Conservation (phyloP, 2,113 vertebrate genomes). For the Vombatus ursinus region DNA sequence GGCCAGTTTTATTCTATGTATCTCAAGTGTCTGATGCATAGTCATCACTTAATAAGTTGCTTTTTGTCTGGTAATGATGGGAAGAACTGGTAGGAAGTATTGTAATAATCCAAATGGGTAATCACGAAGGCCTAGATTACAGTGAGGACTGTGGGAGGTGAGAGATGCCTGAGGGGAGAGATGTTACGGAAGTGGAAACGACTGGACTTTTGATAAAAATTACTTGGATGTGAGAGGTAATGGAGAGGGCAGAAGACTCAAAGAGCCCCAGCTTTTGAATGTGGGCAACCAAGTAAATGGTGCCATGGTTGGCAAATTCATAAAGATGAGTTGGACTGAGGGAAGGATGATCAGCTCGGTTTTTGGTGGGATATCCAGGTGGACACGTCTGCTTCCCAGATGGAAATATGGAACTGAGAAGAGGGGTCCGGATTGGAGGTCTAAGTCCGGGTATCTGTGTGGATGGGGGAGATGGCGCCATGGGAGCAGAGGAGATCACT, state of each 20-base stretch:
- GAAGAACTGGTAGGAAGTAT: not conserved
- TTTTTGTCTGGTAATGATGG: not conserved
- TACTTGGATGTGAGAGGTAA: not conserved
- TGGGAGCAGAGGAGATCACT: not conserved
- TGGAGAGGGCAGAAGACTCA: not conserved
- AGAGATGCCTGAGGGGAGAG: not conserved
- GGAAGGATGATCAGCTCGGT: not conserved
- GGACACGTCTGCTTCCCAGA: not conserved
- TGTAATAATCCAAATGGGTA: not conserved
- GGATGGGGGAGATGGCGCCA: accelerated
- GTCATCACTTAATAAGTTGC: not conserved
- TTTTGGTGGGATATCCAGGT: not conserved
- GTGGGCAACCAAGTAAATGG: not conserved
- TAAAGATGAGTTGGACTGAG: not conserved
- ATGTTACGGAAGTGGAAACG: not conserved
- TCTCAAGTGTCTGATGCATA: not conserved
- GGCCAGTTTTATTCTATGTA: not conserved
- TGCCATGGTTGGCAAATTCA: not conserved
- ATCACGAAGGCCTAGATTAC: not conserved
- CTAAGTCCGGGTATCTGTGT: not conserved
- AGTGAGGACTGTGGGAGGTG: not conserved
- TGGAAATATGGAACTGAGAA: not conserved
- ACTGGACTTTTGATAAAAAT: not conserved
- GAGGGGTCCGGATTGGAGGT: not conserved
- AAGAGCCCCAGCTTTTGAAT: not conserved